A percentile compares a stretch with the other conserved stretches of the same genome.
These are phyloP conservation scores for Tetramorium alpestre DNA, from an alignment of 1,140 invertebrate species.

Conservation along the genomic window DNA sequence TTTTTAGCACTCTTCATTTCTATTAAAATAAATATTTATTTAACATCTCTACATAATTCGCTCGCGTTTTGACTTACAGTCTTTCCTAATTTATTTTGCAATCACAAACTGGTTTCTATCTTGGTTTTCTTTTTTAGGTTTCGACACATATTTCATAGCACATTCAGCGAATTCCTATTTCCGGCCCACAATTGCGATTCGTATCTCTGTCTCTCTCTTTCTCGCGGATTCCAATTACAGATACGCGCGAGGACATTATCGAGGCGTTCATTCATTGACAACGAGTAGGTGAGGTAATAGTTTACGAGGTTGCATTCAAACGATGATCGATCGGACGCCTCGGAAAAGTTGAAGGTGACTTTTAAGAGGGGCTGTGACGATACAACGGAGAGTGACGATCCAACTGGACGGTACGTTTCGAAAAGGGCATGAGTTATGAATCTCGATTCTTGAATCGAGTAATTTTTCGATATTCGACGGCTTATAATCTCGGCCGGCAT, in stretches of 20 bases:
- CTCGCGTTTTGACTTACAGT: too few species aligned
- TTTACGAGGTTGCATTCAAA: conserved; percentile 27
- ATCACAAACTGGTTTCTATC: background rate
- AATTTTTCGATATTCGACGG: conserved; percentile 11
- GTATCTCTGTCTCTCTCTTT: conserved; percentile 10
- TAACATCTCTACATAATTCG: too few species aligned
- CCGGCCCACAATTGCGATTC: conserved; percentile 34
- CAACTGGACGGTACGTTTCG: background rate
- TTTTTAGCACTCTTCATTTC: too few species aligned
- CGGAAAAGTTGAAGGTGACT: background rate
- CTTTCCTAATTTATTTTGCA: too few species aligned
- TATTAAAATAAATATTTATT: too few species aligned
- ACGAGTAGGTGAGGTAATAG: conserved; percentile 36
- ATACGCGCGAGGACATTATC: conserved; percentile 45
- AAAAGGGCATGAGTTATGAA: conserved; percentile 34
- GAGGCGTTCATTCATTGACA: conserved; percentile 45
- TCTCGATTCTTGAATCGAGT: background rate
- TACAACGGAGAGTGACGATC: too few species aligned
- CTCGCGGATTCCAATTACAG: conserved; percentile 45
- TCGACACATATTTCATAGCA: background rate
- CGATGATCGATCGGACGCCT: conserved; percentile 5
- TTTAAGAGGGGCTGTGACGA: background rate
- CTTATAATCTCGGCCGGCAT: background rate
- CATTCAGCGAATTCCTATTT: conserved; percentile 47
- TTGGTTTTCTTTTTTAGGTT: background rate